Evolutionary conservation across 2,113 vertebrate species (phyloP).

Genomic region (Oreochromis tanganicae): DNA sequence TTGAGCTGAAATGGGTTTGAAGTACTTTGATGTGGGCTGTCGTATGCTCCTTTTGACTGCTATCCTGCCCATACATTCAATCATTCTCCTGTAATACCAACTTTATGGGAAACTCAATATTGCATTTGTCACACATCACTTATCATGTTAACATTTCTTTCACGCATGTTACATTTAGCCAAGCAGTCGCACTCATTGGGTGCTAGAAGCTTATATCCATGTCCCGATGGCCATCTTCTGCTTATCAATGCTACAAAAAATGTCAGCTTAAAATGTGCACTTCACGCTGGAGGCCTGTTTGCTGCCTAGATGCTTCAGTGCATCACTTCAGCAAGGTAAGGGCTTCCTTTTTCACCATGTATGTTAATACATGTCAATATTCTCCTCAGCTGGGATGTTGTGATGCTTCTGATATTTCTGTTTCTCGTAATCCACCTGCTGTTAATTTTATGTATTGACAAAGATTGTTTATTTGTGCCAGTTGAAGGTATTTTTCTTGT

Average conservation of each 20-base stretch:
- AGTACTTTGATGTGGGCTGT: neutral
- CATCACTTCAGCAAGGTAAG: neutral
- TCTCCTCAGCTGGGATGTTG: neutral
- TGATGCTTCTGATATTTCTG: neutral
- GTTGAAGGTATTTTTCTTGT: neutral
- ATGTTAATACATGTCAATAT: neutral
- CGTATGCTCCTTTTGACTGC: neutral
- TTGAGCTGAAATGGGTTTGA: neutral
- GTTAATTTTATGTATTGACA: neutral
- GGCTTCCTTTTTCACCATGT: neutral
- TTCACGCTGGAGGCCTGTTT: neutral
- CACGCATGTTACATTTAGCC: neutral
- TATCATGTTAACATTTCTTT: neutral
- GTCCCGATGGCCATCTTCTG: neutral
- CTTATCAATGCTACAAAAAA: neutral
- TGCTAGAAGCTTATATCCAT: neutral
- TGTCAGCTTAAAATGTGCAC: neutral
- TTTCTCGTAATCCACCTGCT: neutral
- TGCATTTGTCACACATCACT: neutral
- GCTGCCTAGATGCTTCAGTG: neutral
- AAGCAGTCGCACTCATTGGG: neutral
- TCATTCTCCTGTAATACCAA: neutral
- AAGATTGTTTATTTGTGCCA: neutral
- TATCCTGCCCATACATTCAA: neutral
- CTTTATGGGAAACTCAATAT: neutral